A percentile compares a stretch with the other conserved stretches of the same genome.
These are phyloP conservation scores for Mactra quadrangularis DNA, from an alignment of 1,140 invertebrate genomes.

Conservation along the genomic window DNA sequence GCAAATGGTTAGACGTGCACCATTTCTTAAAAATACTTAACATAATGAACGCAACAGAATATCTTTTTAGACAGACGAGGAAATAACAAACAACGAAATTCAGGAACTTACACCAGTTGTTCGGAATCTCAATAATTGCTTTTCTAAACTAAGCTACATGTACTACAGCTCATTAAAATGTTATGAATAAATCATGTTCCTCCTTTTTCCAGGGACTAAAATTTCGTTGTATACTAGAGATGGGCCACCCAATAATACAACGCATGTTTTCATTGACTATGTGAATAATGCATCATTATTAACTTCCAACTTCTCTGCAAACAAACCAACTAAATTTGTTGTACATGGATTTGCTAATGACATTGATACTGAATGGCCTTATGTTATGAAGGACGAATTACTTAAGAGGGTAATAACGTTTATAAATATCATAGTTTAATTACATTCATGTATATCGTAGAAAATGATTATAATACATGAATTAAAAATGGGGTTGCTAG, in stretches of 20 bases:
- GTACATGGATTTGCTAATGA: conserved; percentile 64
- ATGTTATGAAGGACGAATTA: conserved; percentile 94
- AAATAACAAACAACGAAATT: no score
- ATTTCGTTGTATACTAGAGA: conserved; percentile 52
- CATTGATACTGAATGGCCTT: conserved; percentile 76
- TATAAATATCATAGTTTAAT: background rate
- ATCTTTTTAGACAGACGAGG: no score
- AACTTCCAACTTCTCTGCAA: conserved; percentile 42
- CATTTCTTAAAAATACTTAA: no score
- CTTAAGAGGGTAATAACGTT: conserved; percentile 83
- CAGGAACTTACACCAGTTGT: no score
- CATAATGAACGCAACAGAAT: no score
- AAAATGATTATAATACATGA: no score
- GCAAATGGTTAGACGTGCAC: no score
- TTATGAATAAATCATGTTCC: background rate
- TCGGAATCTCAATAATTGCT: no score
- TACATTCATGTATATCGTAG: no score
- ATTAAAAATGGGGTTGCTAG: no score
- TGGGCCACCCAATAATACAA: background rate
- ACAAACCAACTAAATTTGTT: conserved; percentile 88
- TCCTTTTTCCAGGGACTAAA: conserved; percentile 26
- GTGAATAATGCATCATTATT: conserved; percentile 7
- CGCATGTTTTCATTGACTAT: conserved; percentile 8
- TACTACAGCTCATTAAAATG: no score
- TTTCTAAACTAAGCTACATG: no score